Conservation (phyloP, 2,888 invertebrate species). For the Choreutis nemorana region DNA sequence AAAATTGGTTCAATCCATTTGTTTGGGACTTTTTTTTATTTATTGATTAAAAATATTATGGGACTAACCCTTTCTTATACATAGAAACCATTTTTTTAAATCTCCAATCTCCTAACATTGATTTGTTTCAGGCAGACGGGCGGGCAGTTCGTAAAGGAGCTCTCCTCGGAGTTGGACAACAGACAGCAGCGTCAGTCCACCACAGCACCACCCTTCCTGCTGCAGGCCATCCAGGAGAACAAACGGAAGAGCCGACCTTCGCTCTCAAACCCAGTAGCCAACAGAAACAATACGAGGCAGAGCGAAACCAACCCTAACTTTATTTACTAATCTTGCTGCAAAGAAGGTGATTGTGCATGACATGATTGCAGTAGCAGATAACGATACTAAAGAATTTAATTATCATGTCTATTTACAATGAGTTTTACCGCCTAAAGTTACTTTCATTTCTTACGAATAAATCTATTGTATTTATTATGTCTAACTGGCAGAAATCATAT, state of each 20-base stretch:
- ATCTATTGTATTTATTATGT: conserved; percentile 10
- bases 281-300: conserved; percentile 29
- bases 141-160: conserved; percentile 55
- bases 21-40: no score
- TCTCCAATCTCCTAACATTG: no score
- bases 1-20: no score
- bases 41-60: no score
- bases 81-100: conserved; percentile 2
- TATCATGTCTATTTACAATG: background rate
- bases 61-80: background rate
- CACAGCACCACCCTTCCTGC: conserved; percentile 44
- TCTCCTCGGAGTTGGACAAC: conserved; percentile 36
- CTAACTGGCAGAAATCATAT: conserved; percentile 4
- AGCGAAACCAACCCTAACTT: conserved; percentile 54
- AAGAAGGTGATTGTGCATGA: conserved; percentile 13
- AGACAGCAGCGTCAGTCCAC: conserved; percentile 7
- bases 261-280: conserved; percentile 28
- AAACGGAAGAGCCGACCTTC: conserved; percentile 30
- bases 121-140: conserved; percentile 54
- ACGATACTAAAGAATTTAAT: background rate
- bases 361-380: background rate
- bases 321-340: conserved; percentile 32
- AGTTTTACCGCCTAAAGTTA: no score
- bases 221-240: conserved; percentile 50
- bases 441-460: conserved; percentile 10